These are phyloP conservation scores for Bergia sp. DNA, from an alignment of 92 coral and sea anemone genomes.

Conservation along the genomic window DNA sequence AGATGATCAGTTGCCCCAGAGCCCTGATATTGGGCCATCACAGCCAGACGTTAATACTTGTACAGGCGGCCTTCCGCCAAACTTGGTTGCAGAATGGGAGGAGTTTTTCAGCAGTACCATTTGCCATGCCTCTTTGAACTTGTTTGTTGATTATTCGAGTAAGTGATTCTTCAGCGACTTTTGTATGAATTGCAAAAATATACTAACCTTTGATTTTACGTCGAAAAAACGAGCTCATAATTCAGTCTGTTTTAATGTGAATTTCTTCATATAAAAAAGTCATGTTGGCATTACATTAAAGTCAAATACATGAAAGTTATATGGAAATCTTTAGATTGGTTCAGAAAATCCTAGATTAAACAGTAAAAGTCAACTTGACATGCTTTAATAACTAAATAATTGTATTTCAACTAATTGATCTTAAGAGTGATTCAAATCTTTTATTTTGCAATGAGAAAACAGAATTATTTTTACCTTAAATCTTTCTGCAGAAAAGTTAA, in stretches of 20 bases:
- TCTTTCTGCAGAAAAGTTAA: conserved; percentile 15
- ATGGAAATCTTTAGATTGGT: too few species aligned
- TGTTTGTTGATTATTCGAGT: conserved; percentile 82
- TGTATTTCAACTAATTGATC: background rate
- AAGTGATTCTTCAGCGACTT: background rate
- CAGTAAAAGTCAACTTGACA: too few species aligned
- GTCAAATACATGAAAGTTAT: too few species aligned
- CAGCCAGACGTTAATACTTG: background rate
- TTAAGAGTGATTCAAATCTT: background rate
- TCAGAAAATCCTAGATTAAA: background rate
- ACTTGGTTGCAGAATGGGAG: conserved; percentile 81
- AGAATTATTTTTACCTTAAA: background rate
- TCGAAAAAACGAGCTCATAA: background rate
- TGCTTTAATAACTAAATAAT: too few species aligned
- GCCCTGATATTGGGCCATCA: background rate
- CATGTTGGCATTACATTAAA: background rate
- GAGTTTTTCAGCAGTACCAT: conserved; percentile 87
- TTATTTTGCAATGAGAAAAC: background rate
- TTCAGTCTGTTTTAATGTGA: background rate
- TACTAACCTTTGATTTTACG: background rate
- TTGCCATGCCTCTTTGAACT: conserved; percentile 58
- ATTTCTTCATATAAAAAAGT: too few species aligned
- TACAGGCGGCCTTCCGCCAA: conserved; percentile 56
- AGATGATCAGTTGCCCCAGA: conserved; percentile 2
- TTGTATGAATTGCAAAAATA: background rate